Base-by-base conservation (phyloP, 2,113 vertebrate genomes). In the Nothobranchius furzeri region DNA sequence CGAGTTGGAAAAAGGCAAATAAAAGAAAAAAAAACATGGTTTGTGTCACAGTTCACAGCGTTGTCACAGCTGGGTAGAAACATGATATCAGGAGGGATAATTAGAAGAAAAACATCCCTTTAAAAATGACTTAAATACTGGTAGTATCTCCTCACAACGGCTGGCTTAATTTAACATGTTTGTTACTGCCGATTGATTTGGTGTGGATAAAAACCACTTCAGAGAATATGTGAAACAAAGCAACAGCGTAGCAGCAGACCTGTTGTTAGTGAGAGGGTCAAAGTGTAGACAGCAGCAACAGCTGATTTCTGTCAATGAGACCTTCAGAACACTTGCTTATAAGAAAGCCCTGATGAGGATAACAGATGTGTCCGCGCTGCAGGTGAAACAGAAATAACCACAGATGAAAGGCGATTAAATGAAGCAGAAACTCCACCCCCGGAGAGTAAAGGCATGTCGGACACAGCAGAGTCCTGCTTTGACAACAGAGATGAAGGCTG, bases 1-100 rank as follows among this genome's bases (percentile, higher is more conserved):
- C 25, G 37, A 62, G 45, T 45, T 66, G 47, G 66, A 73, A 54
- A 52, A 84, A 87, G 87, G 87, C 81, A 79, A 70, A 79, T 36
- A 7, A 52, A 51, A 43, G n/a, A 52, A 25, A 35, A 54, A 7
- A 55, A 5, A 62, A 4, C 57, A 56, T n/a, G 37, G 10, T 52
- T 35, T 20, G 51, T 30, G 64, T 61, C 51, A 53, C 54, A 46
- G 46, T 57, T 10, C 63, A 43, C 10, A 47, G 64, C 17, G 50
- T 68, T 40, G 42, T 59, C 43, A 42, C 52, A 58, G 10, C 35
- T 43, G 17, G 53, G 49, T 48, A 0, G 2, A 76, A 66, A 36
- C 63, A 30, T 20, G 64, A 65, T 52, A 40, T 69, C 14, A n/a
- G 24, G 14, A 64, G 59, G 57, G 50, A 9, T 3, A 50, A 48